Evolutionary conservation across 2,888 invertebrate species (phyloP).

Genomic region (Siphlonurus alternatus): DNA sequence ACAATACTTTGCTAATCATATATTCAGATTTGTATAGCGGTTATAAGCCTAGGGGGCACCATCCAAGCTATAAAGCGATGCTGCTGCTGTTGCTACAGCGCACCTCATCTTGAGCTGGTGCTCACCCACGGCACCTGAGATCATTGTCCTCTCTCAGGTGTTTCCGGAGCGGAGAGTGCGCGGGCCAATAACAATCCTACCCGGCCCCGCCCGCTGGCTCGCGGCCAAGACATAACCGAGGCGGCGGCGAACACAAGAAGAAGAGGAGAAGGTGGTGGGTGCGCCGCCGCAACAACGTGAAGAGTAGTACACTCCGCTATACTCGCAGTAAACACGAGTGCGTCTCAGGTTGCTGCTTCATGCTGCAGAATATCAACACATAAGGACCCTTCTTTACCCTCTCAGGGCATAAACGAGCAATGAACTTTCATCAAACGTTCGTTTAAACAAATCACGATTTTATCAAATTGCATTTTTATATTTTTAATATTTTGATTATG

Average conservation of each 20-base stretch:
- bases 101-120: neutral
- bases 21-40: too few species aligned
- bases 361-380: neutral
- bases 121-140: neutral
- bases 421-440: too few species aligned
- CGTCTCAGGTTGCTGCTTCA: too few species aligned
- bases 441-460: too few species aligned
- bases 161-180: neutral
- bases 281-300: neutral
- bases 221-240: neutral
- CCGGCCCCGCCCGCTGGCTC: neutral
- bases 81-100: too few species aligned
- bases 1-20: too few species aligned
- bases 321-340: neutral
- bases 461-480: too few species aligned
- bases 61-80: too few species aligned
- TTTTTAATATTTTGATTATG: too few species aligned
- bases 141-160: neutral
- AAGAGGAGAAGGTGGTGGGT: neutral
- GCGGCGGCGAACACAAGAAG: neutral
- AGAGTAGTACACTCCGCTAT: neutral
- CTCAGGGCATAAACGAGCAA: too few species aligned
- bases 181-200: neutral
- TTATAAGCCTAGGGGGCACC: too few species aligned
- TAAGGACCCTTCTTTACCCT: too few species aligned